Evolutionary conservation across 2,888 invertebrate species (phyloP).

Genomic region (Gymnoscelis rufifasciata): DNA sequence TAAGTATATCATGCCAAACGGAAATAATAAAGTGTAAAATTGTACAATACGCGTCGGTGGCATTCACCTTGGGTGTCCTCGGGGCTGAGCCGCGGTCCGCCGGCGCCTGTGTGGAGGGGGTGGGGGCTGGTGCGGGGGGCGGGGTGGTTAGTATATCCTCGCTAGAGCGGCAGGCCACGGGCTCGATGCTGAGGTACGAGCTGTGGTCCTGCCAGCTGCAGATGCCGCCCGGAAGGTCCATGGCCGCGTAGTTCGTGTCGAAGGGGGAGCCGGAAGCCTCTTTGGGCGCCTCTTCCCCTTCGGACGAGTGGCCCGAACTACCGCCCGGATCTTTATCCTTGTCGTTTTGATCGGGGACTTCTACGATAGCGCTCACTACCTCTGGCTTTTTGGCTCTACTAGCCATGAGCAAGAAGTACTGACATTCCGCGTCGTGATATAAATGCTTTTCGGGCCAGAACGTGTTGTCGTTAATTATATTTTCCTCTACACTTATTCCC

Average conservation of each 20-base stretch:
- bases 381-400: conserved; percentile 54
- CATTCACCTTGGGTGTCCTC: conserved; percentile 74
- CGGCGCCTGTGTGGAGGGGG: conserved; percentile 68
- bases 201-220: conserved; percentile 90
- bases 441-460: conserved; percentile 81
- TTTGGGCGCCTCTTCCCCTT: conserved; percentile 56
- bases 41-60: conserved; percentile 75
- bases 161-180: conserved; percentile 38
- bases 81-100: conserved; percentile 43
- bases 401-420: conserved; percentile 78
- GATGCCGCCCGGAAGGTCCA: conserved; percentile 88
- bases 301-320: conserved; percentile 78
- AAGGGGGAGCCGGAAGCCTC: conserved; percentile 51
- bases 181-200: conserved; percentile 84
- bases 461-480: conserved; percentile 64
- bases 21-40: conserved; percentile 69
- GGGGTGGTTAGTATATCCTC: conserved; percentile 76
- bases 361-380: conserved; percentile 37
- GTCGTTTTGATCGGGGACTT: conserved; percentile 72
- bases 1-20: conserved; percentile 77
- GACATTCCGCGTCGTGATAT: conserved; percentile 83
- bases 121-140: conserved; percentile 63
- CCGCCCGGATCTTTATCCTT: conserved; percentile 81
- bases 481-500: conserved; percentile 44
- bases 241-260: conserved; percentile 82